Evolutionary conservation across 2,888 invertebrate genomes (phyloP).

Genomic region (Antheraea assamensis): DNA sequence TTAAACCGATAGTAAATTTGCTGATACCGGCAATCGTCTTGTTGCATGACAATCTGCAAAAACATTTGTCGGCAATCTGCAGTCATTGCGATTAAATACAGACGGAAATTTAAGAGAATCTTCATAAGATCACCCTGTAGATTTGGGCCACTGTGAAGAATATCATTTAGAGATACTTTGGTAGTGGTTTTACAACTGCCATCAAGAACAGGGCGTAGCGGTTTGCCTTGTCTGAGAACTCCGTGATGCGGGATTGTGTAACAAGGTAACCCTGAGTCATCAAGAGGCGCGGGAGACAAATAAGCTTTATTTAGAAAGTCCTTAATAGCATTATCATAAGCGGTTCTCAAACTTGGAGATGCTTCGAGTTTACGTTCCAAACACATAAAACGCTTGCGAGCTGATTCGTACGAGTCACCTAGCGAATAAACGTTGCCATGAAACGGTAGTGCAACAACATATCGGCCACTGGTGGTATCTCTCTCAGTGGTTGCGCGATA

Average conservation of each 20-base stretch:
- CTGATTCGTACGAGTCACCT: background rate
- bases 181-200: conserved; percentile 23
- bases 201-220: conserved; percentile 25
- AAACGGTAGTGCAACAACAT: too few relatives aligned
- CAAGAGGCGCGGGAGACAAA: background rate
- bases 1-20: conserved; percentile 29
- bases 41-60: conserved; percentile 25
- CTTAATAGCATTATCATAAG: background rate
- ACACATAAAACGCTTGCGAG: conserved; percentile 2
- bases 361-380: background rate
- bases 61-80: conserved; percentile 33
- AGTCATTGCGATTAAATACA: too few relatives aligned
- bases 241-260: conserved; percentile 25
- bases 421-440: background rate
- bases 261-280: background rate
- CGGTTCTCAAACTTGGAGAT: background rate
- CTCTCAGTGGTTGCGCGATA: too few relatives aligned
- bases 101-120: conserved; percentile 31
- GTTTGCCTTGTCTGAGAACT: conserved; percentile 24
- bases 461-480: too few relatives aligned
- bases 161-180: conserved; percentile 27
- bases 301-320: background rate
- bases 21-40: conserved; percentile 27
- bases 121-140: conserved; percentile 30
- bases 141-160: conserved; percentile 28